These are phyloP conservation scores for Calypte anna DNA, from an alignment of 2,113 vertebrate species.

Conservation along the genomic window DNA sequence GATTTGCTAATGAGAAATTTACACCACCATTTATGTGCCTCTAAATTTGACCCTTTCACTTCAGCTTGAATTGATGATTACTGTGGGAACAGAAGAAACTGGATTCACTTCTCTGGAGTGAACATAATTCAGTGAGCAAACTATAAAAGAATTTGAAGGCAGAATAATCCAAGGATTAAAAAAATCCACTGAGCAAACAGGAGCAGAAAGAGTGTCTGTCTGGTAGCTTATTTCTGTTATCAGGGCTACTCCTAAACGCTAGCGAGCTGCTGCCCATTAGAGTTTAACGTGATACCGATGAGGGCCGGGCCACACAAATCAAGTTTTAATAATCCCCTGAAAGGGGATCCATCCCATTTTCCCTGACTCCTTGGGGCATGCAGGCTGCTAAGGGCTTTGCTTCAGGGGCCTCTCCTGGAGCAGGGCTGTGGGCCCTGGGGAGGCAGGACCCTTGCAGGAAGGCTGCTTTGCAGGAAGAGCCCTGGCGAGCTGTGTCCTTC, in stretches of 20 bases:
- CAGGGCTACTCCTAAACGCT: not conserved
- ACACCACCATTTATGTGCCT: conserved; percentile 44
- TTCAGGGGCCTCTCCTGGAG: not conserved
- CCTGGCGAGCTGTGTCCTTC: not conserved
- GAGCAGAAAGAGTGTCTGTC: not conserved
- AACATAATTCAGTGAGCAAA: conserved; percentile 58
- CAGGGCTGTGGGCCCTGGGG: not conserved
- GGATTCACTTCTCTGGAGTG: conserved; percentile 29
- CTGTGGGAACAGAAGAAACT: conserved; percentile 57
- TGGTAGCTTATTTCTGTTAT: not conserved
- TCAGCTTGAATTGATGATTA: conserved; percentile 50
- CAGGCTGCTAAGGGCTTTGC: not conserved
- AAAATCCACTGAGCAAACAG: not conserved
- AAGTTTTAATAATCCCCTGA: not conserved
- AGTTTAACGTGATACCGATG: not conserved
- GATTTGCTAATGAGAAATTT: conserved; percentile 56
- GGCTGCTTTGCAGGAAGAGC: not conserved
- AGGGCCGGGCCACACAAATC: not conserved
- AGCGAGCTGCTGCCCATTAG: not conserved
- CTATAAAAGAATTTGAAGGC: conserved; percentile 32
- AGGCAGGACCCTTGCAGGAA: rapidly evolving
- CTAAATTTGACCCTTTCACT: conserved; percentile 43
- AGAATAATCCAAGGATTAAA: conserved; percentile 52
- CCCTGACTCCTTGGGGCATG: not conserved
- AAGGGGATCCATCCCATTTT: not conserved